These are phyloP conservation scores for Sebastes cheni DNA, from an alignment of 2,797 vertebrate genomes.

Conservation along the genomic window DNA sequence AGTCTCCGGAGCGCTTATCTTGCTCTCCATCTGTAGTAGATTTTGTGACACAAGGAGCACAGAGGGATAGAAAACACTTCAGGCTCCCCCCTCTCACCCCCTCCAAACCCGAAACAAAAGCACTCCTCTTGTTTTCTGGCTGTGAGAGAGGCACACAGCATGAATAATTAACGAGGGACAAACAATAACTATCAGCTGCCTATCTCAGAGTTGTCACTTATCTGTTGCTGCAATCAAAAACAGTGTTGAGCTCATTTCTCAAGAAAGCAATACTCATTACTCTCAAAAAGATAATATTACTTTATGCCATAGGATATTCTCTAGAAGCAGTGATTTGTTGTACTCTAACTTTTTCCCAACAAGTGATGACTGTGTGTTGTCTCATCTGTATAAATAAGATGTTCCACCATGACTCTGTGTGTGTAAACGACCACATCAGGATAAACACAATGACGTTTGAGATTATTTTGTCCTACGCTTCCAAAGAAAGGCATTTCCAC, in stretches of 20 bases:
- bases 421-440: background rate
- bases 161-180: slow-evolving; percentile 73
- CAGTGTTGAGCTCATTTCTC: background rate
- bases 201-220: slow-evolving; percentile 44
- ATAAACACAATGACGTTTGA: background rate
- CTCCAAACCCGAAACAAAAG: slow-evolving; percentile 61
- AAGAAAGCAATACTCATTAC: background rate
- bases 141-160: slow-evolving; percentile 51
- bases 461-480: background rate
- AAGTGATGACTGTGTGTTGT: background rate
- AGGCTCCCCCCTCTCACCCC: slow-evolving; percentile 5
- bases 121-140: slow-evolving; percentile 65
- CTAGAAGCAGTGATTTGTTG: slow-evolving; percentile 2
- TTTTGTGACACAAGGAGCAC: slow-evolving; percentile 77
- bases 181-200: slow-evolving; percentile 58
- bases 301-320: background rate
- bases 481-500: background rate
- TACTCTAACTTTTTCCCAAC: slow-evolving; percentile 1
- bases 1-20: slow-evolving; percentile 76
- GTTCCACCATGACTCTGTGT: background rate
- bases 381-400: background rate
- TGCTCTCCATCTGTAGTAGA: slow-evolving; percentile 80
- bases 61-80: slow-evolving; percentile 75
- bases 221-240: slow-evolving; percentile 49
- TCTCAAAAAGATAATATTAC: background rate